Conservation (phyloP, 2,113 vertebrate genomes). For the Rhizomys pruinosus region DNA sequence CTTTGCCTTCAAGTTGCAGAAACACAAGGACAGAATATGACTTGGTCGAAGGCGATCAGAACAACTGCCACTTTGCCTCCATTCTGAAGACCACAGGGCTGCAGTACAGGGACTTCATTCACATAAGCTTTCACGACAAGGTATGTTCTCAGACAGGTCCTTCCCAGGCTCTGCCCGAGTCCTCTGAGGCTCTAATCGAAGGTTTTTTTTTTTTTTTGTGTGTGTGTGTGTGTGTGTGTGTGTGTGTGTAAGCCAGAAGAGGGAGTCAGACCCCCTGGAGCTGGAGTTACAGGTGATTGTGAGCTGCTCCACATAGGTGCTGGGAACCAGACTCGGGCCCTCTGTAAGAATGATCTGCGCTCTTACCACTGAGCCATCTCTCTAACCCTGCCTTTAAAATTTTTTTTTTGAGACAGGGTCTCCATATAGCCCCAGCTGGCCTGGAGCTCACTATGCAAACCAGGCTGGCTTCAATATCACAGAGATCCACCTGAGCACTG, state of each 20-base stretch:
- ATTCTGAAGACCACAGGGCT: constrained; percentile 94
- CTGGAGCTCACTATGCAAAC: neutral
- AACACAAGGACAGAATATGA: constrained; percentile 87
- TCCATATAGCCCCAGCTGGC: too few species aligned
- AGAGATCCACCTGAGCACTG: too few species aligned
- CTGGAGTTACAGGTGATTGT: too few species aligned
- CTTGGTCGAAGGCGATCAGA: constrained; percentile 90
- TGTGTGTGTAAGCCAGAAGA: too few species aligned
- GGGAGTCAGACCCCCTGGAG: too few species aligned
- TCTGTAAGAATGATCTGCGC: too few species aligned
- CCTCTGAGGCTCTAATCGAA: neutral
- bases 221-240: neutral
- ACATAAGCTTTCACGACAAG: constrained; percentile 97
- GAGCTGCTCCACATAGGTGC: too few species aligned
- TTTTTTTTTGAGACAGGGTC: neutral
- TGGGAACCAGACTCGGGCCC: too few species aligned
- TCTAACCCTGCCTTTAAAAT: neutral
- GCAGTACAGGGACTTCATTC: constrained; percentile 96
- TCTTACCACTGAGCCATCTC: neutral
- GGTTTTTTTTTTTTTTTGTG: neutral
- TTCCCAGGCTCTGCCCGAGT: neutral
- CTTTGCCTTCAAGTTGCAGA: constrained; percentile 87
- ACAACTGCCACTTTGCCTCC: constrained; percentile 93
- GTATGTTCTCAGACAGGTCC: constrained; percentile 73
- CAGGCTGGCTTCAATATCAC: neutral